These are phyloP conservation scores for Spondyliosoma cantharus DNA, from an alignment of 2,797 vertebrate genomes.

Conservation along the genomic window DNA sequence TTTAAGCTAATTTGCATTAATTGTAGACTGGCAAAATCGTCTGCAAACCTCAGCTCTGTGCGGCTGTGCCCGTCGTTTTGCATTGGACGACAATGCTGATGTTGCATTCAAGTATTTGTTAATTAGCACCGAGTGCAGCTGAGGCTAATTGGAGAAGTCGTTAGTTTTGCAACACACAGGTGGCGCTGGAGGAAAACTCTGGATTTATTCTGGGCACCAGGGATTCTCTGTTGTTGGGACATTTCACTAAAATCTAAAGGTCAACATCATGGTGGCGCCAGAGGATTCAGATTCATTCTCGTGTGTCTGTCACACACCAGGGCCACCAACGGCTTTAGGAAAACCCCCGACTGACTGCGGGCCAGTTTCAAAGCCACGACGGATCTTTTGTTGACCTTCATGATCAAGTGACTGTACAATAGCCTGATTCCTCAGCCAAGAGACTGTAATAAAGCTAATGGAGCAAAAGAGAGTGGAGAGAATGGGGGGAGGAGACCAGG, in stretches of 20 bases:
- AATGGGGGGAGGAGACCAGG: constrained; percentile 45
- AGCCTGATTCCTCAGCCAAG: constrained; percentile 52
- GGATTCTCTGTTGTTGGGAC: not conserved
- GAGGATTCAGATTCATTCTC: not conserved
- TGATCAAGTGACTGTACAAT: constrained; percentile 48
- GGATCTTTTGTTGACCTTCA: constrained; percentile 69
- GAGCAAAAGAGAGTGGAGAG: constrained; percentile 40
- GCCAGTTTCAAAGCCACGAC: constrained; percentile 22
- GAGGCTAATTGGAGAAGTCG: not conserved
- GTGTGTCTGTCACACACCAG: not conserved
- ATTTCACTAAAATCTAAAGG: not conserved
- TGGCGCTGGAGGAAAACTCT: not conserved
- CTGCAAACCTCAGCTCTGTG: not conserved
- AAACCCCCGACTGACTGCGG: constrained; percentile 12
- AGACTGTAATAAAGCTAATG: constrained; percentile 71
- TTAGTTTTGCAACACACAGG: not conserved
- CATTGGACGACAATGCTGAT: not conserved
- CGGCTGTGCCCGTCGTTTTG: not conserved
- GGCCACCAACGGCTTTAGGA: not conserved
- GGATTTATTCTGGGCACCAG: too few species aligned
- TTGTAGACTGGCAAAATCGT: not conserved
- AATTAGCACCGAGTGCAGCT: not conserved
- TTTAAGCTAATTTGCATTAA: not conserved
- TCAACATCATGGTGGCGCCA: not conserved
- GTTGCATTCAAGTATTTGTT: not conserved